phyloP scores from a whole-genome alignment of 2,113 vertebrate species.

The Pygoscelis adeliae region DNA sequence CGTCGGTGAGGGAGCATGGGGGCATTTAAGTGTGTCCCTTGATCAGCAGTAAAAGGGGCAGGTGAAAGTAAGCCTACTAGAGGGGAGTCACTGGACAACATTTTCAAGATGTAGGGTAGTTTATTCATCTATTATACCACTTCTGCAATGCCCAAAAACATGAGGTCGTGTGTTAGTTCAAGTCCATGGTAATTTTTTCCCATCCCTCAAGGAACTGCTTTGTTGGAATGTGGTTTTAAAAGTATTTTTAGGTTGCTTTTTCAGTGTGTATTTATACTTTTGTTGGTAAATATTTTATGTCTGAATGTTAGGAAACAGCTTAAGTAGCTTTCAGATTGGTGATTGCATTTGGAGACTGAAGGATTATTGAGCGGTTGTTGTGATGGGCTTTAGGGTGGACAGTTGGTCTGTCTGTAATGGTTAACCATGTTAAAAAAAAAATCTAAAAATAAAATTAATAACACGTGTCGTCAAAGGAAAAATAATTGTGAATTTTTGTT shows the following conservation, averaged over 20 bases:
- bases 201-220: not conserved
- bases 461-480: not conserved
- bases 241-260: conserved; percentile 40
- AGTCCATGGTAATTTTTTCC: not conserved
- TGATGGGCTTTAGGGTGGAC: not conserved
- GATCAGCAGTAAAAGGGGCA: conserved; percentile 12
- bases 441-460: not conserved
- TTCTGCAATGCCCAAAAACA: not conserved
- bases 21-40: not conserved
- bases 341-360: not conserved
- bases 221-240: conserved; percentile 24
- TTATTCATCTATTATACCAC: not conserved
- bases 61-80: not conserved
- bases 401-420: not conserved
- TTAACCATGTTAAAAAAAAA: not conserved
- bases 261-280: not conserved
- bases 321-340: conserved; percentile 11
- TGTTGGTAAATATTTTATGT: conserved; percentile 55
- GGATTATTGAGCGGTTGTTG: not conserved
- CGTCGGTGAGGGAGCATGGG: not conserved
- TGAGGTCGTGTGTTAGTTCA: not conserved
- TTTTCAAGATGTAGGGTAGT: not conserved
- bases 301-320: not conserved
- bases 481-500: not conserved
- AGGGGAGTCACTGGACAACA: not conserved